Evolutionary conservation across 2,888 invertebrate species (phyloP), one percentile per base, ranked within the genome.

Genomic region (Balanococcus diminutus): DNA sequence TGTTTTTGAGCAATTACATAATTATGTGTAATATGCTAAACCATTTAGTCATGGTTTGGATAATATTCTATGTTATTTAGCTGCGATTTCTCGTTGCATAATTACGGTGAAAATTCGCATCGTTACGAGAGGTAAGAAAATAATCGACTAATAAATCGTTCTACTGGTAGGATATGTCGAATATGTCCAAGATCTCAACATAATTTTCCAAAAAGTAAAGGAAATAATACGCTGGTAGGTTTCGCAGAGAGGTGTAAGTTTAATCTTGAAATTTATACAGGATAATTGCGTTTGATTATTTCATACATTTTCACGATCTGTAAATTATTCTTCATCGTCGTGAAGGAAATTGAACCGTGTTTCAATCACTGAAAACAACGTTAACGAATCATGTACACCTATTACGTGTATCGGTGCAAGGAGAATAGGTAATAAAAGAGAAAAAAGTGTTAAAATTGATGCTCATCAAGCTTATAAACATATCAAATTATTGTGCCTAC

Each of bases 31-130:
- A 28, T 85, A 75, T 85, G 85, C 75, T 85, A 42, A 85, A 79
- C 75, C 39, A 75, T 85, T 85, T 85, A 85, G 85, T 85, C 85
- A 85, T 75, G 85, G 85, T 79, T 79, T 46, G 42, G 67, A 79
- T 39, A 85, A 46, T 75, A 85, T 39, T 85, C 46, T 85, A 79
- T 79, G 72, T 42, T 46, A 42, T 79, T 79, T 42, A 32, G 42
- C 51, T 85, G n/a, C n/a, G 85, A 85, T 85, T 85, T 85, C 85
- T 56, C 85, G 85, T 85, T 85, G 85, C 85, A 85, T 85, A 85
- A 85, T 85, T 85, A 85, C 79, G 79, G 85, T 79, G 85, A 85
- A 85, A 85, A 85, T 85, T 39, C 79, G 56, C 56, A 79, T 51
- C 75, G 75, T 79, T 67, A 79, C 36, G 36, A 79, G 75, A 19